These are phyloP conservation scores for Echinometra lucunter DNA, from an alignment of 53 echinoderm and acorn worm genomes.

Conservation along the genomic window DNA sequence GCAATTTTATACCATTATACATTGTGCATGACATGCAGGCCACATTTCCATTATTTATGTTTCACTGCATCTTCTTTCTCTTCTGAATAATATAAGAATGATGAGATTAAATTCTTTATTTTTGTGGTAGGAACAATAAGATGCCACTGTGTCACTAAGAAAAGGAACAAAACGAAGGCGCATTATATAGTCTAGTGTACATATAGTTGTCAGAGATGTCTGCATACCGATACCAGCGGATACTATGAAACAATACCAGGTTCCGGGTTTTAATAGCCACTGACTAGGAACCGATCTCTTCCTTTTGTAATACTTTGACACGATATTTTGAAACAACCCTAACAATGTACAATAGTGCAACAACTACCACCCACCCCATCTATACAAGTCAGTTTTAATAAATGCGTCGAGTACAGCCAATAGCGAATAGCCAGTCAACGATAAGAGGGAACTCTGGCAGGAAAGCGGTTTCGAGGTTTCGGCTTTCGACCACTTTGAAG, in stretches of 20 bases:
- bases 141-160: not conserved
- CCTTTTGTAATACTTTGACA: not conserved
- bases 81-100: not conserved
- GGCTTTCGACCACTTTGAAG: constrained; percentile 31
- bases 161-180: not conserved
- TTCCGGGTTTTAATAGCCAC: constrained; percentile 23
- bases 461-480: not conserved
- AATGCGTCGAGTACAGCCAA: too few relatives aligned
- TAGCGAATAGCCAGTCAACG: not conserved
- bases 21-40: not conserved
- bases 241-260: constrained; percentile 15
- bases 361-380: not conserved
- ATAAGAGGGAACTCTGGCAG: not conserved
- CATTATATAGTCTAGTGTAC: too few relatives aligned
- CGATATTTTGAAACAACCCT: not conserved
- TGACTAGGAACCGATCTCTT: not conserved
- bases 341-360: not conserved
- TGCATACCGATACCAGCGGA: too few relatives aligned
- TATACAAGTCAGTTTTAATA: not conserved
- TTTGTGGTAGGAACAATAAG: constrained; percentile 3
- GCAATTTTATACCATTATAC: too few relatives aligned
- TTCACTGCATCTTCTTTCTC: not conserved
- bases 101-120: constrained; percentile 4
- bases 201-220: not conserved
- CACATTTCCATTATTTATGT: not conserved